phyloP scores from a whole-genome alignment of 2,113 vertebrate species.

The Athene noctua region DNA sequence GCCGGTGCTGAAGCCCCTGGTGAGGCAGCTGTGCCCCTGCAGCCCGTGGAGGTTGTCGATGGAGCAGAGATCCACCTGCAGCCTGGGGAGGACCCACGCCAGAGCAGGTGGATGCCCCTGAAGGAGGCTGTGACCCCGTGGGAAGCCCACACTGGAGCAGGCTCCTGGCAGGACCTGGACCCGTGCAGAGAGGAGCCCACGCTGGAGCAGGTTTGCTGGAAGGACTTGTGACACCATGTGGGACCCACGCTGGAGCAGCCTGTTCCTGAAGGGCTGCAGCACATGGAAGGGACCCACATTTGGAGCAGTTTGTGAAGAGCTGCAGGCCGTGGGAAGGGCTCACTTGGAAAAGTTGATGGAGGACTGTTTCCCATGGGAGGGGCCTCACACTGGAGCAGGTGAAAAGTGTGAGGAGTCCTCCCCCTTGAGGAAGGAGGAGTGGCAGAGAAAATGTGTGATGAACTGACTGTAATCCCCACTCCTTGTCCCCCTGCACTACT shows the following conservation, averaged over 20 bases:
- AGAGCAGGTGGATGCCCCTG: background rate
- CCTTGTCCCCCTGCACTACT: too few relatives aligned
- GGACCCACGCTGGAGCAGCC: background rate
- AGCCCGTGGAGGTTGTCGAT: too few relatives aligned
- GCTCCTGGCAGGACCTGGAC: background rate
- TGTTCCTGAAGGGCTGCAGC: background rate
- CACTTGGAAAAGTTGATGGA: background rate
- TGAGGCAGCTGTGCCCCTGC: background rate
- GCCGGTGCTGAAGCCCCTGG: background rate
- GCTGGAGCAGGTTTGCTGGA: background rate
- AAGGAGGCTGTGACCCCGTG: background rate
- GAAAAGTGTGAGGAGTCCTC: background rate
- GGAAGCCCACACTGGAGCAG: background rate
- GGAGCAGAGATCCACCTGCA: background rate
- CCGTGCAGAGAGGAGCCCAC: background rate
- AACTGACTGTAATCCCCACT: background rate
- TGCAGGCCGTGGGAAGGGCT: background rate
- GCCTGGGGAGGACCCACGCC: background rate
- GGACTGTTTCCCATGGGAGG: background rate
- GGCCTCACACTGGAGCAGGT: accelerated
- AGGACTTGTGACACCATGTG: background rate
- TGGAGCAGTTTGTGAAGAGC: background rate
- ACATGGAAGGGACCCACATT: background rate
- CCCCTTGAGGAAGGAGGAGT: background rate
- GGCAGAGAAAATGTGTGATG: background rate